phyloP scores from a whole-genome alignment of 2,113 vertebrate genomes.

The Hystrix brachyura region DNA sequence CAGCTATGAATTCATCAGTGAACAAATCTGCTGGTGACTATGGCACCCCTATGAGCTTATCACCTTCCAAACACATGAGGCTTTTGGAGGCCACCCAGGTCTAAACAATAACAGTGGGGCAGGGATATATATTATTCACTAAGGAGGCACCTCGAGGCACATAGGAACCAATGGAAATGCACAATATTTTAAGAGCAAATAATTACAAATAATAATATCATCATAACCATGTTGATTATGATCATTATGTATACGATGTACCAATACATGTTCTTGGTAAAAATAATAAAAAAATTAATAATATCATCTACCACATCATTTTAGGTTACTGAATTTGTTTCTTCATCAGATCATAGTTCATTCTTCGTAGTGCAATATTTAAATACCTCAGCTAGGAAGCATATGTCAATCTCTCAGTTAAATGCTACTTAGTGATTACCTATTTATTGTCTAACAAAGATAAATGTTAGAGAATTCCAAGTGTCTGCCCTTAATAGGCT shows the following conservation, averaged over 20 bases:
- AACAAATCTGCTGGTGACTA: background rate
- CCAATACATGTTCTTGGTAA: too few relatives aligned
- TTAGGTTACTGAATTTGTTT: background rate
- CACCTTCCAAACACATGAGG: background rate
- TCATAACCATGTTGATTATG: background rate
- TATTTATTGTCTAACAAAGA: conserved; percentile 24
- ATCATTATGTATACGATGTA: too few relatives aligned
- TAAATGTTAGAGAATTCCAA: background rate
- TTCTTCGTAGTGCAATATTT: conserved; percentile 1
- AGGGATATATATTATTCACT: background rate
- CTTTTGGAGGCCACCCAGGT: background rate
- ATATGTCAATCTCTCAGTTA: conserved; percentile 12
- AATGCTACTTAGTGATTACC: conserved; percentile 1
- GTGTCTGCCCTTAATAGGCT: background rate
- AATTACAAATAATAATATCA: conserved; percentile 24
- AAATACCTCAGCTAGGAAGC: conserved; percentile 4
- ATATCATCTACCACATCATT: background rate
- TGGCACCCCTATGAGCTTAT: background rate
- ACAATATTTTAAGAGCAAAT: background rate
- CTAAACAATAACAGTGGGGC: background rate
- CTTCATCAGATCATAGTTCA: background rate
- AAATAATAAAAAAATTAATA: background rate
- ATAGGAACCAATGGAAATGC: background rate
- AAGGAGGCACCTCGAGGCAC: background rate
- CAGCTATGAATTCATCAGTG: background rate